Percentiles rank a stretch among this genome's conserved stretches.
Evolutionary conservation across 30 jellyfish, hydroid and myxozoan species (phyloP).

Genomic region (Hydractinia symbiolongicarpus): DNA sequence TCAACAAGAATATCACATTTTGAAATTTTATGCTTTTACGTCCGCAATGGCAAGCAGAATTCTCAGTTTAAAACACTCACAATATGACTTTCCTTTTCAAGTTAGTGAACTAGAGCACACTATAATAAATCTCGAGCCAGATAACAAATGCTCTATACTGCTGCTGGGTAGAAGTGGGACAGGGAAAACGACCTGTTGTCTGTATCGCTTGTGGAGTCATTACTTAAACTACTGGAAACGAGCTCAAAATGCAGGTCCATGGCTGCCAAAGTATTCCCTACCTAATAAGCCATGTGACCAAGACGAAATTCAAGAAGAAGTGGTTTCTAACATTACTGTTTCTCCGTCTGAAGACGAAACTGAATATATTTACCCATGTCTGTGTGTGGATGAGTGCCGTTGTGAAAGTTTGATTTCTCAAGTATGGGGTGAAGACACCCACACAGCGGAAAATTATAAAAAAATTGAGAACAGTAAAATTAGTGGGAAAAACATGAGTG

Average conservation of each 20-base stretch:
- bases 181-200: constrained; percentile 90
- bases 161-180: constrained; percentile 95
- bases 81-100: constrained; percentile 67
- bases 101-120: constrained; percentile 61
- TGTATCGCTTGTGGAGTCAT: constrained; percentile 69
- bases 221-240: constrained; percentile 68
- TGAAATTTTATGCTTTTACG: constrained; percentile 61
- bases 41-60: constrained; percentile 56
- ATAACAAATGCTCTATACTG: constrained; percentile 43
- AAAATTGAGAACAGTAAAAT: too few species aligned
- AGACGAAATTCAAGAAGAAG: background rate
- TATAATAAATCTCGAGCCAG: constrained; percentile 43
- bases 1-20: constrained; percentile 51
- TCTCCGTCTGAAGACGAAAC: background rate
- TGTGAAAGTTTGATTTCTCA: background rate
- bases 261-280: constrained; percentile 33
- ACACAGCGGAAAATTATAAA: background rate
- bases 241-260: constrained; percentile 67
- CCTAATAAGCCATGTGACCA: background rate
- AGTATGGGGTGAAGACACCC: background rate
- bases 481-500: background rate
- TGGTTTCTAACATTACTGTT: background rate
- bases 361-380: background rate
- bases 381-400: constrained; percentile 36
- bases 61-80: constrained; percentile 17